A percentile compares a stretch with the other conserved stretches of the same genome.
These are phyloP conservation scores for Trichopria drosophilae DNA, from an alignment of 2,888 invertebrate genomes.

Conservation along the genomic window DNA sequence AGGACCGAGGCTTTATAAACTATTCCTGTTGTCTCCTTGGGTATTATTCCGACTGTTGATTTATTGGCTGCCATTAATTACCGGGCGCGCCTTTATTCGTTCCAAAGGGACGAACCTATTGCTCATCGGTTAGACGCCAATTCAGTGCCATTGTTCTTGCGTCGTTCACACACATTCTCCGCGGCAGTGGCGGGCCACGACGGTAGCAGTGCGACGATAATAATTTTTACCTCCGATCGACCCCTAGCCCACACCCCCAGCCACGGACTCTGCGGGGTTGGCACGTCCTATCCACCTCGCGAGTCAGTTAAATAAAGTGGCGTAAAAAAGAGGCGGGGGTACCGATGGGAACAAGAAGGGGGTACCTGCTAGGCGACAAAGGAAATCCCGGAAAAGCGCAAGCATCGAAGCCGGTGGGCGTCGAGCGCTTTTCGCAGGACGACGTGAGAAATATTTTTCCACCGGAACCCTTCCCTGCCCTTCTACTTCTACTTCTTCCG, in stretches of 20 bases:
- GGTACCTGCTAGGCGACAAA: slow-evolving; percentile 35
- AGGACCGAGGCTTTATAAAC: slow-evolving; percentile 54
- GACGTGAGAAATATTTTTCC: slow-evolving; percentile 56
- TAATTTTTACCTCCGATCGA: slow-evolving; percentile 40
- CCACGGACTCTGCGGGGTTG: background rate
- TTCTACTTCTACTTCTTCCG: too few species aligned
- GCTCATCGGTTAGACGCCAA: slow-evolving; percentile 59
- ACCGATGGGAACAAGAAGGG: slow-evolving; percentile 35
- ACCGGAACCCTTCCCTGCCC: slow-evolving; percentile 31
- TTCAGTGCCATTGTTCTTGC: slow-evolving; percentile 57
- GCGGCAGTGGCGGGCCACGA: slow-evolving; percentile 14
- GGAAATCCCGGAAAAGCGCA: slow-evolving; percentile 27
- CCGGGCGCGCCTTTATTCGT: slow-evolving; percentile 57
- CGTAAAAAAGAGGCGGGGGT: slow-evolving; percentile 25
- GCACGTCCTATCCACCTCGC: background rate
- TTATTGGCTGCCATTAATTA: slow-evolving; percentile 58
- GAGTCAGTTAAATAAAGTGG: slow-evolving; percentile 28
- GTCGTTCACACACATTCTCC: slow-evolving; percentile 56
- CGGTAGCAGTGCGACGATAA: slow-evolving; percentile 38
- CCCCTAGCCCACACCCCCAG: slow-evolving; percentile 7
- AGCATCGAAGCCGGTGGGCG: slow-evolving; percentile 28
- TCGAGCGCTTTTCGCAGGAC: slow-evolving; percentile 37
- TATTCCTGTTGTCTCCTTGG: slow-evolving; percentile 59
- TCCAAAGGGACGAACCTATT: slow-evolving; percentile 58
- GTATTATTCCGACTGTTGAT: slow-evolving; percentile 57